Evolutionary conservation across 2,797 vertebrate species (phyloP).

Genomic region (Mastacembelus armatus): DNA sequence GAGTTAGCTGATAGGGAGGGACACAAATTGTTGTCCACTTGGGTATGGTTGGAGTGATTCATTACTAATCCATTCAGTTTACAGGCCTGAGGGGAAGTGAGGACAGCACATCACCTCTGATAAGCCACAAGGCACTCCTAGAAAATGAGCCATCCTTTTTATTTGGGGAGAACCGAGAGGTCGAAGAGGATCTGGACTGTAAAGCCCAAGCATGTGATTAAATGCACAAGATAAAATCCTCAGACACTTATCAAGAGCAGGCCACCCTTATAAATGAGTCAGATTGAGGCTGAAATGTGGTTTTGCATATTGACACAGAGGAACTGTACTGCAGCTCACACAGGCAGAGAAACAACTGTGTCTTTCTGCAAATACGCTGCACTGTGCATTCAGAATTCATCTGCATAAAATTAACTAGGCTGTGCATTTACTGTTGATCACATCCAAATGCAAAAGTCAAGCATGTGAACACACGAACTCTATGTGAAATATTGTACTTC

Average conservation of each 20-base stretch:
- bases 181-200: slow-evolving; percentile 18
- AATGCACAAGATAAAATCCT: slow-evolving; percentile 62
- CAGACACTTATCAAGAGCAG: slow-evolving; percentile 47
- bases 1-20: slow-evolving; percentile 41
- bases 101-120: slow-evolving; percentile 64
- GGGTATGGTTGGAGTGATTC: slow-evolving; percentile 65
- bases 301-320: slow-evolving; percentile 19
- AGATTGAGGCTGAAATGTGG: slow-evolving; percentile 26
- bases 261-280: slow-evolving; percentile 45
- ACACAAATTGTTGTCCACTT: slow-evolving; percentile 70
- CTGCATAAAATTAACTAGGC: neutral
- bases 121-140: slow-evolving; percentile 59
- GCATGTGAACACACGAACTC: too few relatives aligned
- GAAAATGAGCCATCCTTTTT: slow-evolving; percentile 59
- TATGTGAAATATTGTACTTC: too few relatives aligned
- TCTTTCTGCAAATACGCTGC: neutral
- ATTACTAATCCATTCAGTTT: slow-evolving; percentile 65
- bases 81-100: slow-evolving; percentile 52
- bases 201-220: slow-evolving; percentile 67
- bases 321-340: slow-evolving; percentile 5
- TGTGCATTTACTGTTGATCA: too few relatives aligned
- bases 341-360: neutral
- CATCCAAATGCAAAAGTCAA: too few relatives aligned
- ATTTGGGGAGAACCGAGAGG: slow-evolving; percentile 44
- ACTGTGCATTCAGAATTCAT: neutral